Evolutionary conservation across 2,888 invertebrate genomes (phyloP).

Genomic region (Hydraecia micacea): DNA sequence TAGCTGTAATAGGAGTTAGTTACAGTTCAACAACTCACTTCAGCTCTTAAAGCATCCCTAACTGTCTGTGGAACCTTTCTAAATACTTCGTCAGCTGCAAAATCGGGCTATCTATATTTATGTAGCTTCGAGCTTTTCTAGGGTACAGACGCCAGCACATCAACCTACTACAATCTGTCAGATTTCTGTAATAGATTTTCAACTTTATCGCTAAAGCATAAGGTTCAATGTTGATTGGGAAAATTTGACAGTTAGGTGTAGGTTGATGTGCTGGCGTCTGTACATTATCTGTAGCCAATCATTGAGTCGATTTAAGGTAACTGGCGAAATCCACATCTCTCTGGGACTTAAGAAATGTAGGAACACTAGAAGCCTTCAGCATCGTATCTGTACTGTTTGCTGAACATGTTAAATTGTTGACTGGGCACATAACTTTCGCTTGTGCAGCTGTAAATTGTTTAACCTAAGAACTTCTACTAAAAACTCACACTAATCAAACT

Average conservation of each 20-base stretch:
- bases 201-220: no score
- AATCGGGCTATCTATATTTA: neutral
- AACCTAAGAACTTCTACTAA: neutral
- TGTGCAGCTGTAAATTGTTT: neutral
- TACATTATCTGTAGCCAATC: neutral
- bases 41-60: no score
- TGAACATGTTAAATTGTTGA: neutral
- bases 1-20: neutral
- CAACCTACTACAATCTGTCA: no score
- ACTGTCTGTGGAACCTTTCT: neutral
- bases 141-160: no score
- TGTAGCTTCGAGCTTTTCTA: neutral
- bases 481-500: conserved; percentile 31
- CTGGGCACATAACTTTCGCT: neutral
- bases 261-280: no score
- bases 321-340: neutral
- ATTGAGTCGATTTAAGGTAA: neutral
- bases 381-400: neutral
- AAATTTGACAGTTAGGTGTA: no score
- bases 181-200: no score
- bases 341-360: no score
- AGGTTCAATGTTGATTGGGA: no score
- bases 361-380: no score
- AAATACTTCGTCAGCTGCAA: neutral
- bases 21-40: no score